These are phyloP conservation scores for Clivina fossor DNA, from an alignment of 2,888 invertebrate genomes.

Conservation along the genomic window DNA sequence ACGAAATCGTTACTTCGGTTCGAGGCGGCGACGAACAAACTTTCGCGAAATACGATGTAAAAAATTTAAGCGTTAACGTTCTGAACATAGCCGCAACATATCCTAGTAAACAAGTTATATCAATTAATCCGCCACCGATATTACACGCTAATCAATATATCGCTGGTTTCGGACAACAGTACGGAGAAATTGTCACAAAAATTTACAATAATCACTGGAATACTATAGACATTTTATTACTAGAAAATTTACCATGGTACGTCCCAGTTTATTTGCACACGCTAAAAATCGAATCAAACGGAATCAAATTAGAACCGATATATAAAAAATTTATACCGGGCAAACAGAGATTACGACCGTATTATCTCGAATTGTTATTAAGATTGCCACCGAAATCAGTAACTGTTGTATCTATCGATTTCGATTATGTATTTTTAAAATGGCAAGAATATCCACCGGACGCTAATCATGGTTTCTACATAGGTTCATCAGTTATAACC, in stretches of 20 bases:
- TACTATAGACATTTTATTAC: slow-evolving; percentile 72
- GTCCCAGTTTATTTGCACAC: slow-evolving; percentile 88
- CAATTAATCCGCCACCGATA: slow-evolving; percentile 65
- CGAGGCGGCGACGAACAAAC: slow-evolving; percentile 69
- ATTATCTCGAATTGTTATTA: slow-evolving; percentile 84
- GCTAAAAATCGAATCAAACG: slow-evolving; percentile 65
- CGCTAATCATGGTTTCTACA: slow-evolving; percentile 97
- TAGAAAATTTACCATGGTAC: slow-evolving; percentile 88
- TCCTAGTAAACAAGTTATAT: slow-evolving; percentile 55
- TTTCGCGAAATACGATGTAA: slow-evolving; percentile 70
- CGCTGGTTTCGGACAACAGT: slow-evolving; percentile 89
- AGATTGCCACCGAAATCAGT: slow-evolving; percentile 77
- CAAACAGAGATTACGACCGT: slow-evolving; percentile 77
- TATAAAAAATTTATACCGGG: slow-evolving; percentile 72
- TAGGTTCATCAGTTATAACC: slow-evolving; percentile 84
- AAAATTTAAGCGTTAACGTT: slow-evolving; percentile 49
- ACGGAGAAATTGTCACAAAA: slow-evolving; percentile 85
- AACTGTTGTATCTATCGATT: slow-evolving; percentile 81
- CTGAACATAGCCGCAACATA: slow-evolving; percentile 68
- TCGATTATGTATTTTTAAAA: slow-evolving; percentile 94
- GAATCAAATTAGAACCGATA: slow-evolving; percentile 61
- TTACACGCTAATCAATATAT: slow-evolving; percentile 77
- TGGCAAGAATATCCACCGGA: slow-evolving; percentile 99
- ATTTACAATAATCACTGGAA: slow-evolving; percentile 80
- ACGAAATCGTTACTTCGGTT: slow-evolving; percentile 59